A percentile compares a stretch with the other conserved stretches of the same genome.
These are phyloP conservation scores for Serinus canaria DNA, from an alignment of 2,113 vertebrate species.

Conservation along the genomic window DNA sequence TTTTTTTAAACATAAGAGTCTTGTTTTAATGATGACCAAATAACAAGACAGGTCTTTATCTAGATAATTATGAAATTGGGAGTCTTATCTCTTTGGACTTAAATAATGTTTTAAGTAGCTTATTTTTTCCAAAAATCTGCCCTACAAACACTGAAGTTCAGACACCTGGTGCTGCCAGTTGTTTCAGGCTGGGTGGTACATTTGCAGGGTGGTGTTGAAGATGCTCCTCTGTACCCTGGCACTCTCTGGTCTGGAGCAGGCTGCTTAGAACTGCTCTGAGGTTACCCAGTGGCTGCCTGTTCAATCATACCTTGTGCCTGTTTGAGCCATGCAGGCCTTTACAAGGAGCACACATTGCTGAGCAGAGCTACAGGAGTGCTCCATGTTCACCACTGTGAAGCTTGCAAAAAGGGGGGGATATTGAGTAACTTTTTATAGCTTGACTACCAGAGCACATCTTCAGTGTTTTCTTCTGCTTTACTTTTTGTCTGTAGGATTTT, in stretches of 20 bases:
- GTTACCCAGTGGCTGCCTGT: background rate
- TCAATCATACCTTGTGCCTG: background rate
- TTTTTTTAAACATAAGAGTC: background rate
- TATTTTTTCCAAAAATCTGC: background rate
- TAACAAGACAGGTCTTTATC: background rate
- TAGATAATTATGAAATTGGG: background rate
- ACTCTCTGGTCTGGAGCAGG: background rate
- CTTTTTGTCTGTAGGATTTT: background rate
- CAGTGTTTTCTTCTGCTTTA: background rate
- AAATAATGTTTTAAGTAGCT: background rate
- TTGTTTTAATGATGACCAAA: background rate
- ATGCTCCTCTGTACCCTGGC: background rate
- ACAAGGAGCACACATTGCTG: background rate
- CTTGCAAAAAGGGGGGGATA: rapidly evolving
- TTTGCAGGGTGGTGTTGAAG: background rate
- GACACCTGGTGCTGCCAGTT: background rate
- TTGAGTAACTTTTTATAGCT: background rate
- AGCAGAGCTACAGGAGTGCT: background rate
- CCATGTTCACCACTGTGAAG: background rate
- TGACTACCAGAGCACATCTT: background rate
- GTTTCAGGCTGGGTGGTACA: rapidly evolving
- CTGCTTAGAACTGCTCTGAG: background rate
- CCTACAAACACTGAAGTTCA: background rate
- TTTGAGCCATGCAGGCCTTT: background rate
- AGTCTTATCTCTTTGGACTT: background rate